A percentile compares a stretch with the other conserved stretches of the same genome.
Conservation (phyloP, 2,888 invertebrate species). For the Metalampra italica region DNA sequence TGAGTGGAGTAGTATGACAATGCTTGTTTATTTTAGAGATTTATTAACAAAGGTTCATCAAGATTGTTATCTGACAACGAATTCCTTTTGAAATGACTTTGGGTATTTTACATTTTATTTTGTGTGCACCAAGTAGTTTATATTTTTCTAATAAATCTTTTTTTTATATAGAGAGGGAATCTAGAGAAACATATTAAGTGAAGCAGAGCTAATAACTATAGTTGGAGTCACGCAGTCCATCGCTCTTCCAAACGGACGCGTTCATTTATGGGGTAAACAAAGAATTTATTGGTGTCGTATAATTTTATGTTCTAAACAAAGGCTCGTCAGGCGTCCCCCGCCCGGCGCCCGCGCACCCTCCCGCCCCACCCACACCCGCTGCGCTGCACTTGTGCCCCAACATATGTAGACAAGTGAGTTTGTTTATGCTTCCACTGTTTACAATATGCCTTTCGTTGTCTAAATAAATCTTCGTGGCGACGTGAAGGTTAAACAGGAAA, state of each 20-base stretch:
- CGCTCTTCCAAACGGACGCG: constrained; percentile 48
- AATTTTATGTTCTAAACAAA: constrained; percentile 77
- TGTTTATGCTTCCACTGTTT: constrained; percentile 67
- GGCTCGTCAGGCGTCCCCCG: constrained; percentile 47
- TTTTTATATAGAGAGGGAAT: background rate
- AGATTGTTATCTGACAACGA: constrained; percentile 39
- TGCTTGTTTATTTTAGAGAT: constrained; percentile 61
- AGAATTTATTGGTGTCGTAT: constrained; percentile 76
- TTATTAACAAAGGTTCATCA: constrained; percentile 45
- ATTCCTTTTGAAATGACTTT: constrained; percentile 14
- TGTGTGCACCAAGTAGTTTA: no score
- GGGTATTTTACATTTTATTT: background rate
- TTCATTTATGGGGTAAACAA: constrained; percentile 72
- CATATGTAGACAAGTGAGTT: constrained; percentile 64
- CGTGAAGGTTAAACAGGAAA: constrained; percentile 40
- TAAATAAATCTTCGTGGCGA: constrained; percentile 48
- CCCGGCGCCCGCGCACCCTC: constrained; percentile 18
- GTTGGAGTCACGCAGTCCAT: constrained; percentile 44
- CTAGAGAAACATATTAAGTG: constrained; percentile 1
- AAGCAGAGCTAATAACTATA: constrained; percentile 16
- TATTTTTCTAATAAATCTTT: background rate
- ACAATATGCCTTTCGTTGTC: constrained; percentile 46
- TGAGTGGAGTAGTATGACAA: constrained; percentile 67
- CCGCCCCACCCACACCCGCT: constrained; percentile 37
- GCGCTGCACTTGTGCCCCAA: constrained; percentile 64